A percentile compares a stretch with the other conserved stretches of the same genome.
Evolutionary conservation across 2,888 invertebrate species (phyloP).

Genomic region (Chromoteleia sp.): DNA sequence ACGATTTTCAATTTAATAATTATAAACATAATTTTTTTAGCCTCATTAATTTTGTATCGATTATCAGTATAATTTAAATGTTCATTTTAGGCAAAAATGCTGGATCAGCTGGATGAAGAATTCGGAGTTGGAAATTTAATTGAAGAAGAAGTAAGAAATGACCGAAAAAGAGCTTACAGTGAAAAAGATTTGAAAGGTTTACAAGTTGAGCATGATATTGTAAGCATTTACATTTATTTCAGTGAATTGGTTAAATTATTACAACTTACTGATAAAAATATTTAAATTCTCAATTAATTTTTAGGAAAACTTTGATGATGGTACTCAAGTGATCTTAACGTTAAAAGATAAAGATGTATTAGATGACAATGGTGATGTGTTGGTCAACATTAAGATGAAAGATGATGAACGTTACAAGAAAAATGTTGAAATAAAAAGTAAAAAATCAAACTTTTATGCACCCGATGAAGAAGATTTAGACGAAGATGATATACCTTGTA

Average conservation of each 20-base stretch:
- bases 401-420: slow-evolving; percentile 92
- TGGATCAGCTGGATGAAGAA: slow-evolving; percentile 97
- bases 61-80: not conserved
- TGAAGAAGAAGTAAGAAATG: slow-evolving; percentile 89
- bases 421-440: slow-evolving; percentile 93
- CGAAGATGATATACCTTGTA: slow-evolving; percentile 88
- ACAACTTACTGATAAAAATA: slow-evolving; percentile 55
- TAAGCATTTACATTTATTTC: slow-evolving; percentile 73
- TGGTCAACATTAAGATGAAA: slow-evolving; percentile 95
- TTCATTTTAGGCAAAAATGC: slow-evolving; percentile 91
- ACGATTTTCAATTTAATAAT: too few species aligned
- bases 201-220: slow-evolving; percentile 93
- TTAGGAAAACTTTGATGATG: slow-evolving; percentile 89
- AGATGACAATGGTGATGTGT: slow-evolving; percentile 93
- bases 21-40: too few species aligned
- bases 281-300: not conserved
- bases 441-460: slow-evolving; percentile 92
- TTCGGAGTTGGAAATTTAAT: slow-evolving; percentile 95
- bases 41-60: not conserved
- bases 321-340: slow-evolving; percentile 94
- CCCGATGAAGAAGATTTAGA: slow-evolving; percentile 92
- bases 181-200: slow-evolving; percentile 92
- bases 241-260: slow-evolving; percentile 2
- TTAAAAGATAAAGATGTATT: slow-evolving; percentile 96
- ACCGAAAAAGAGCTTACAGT: slow-evolving; percentile 88